A percentile compares a stretch with the other conserved stretches of the same genome.
Conservation (phyloP, 2,797 vertebrate species). For the Spinus pinus region DNA sequence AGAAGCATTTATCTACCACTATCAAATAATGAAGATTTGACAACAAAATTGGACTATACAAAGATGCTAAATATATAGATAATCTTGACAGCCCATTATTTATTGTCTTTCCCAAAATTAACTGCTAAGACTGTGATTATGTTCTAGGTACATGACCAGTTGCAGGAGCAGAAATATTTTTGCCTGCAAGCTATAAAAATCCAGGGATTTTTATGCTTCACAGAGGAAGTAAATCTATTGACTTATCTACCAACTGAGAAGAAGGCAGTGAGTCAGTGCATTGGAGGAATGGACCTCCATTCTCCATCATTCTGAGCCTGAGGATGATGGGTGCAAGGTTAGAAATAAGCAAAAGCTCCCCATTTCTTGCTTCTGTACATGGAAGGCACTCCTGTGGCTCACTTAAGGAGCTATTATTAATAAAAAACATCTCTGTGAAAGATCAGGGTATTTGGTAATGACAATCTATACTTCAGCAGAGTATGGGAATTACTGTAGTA, state of each 20-base stretch:
- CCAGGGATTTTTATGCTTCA: background rate
- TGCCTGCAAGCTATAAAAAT: background rate
- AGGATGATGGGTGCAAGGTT: background rate
- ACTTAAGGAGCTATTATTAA: background rate
- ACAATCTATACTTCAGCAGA: background rate
- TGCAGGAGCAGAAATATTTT: background rate
- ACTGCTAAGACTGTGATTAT: background rate
- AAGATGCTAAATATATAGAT: constrained; percentile 17
- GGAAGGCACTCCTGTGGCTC: background rate
- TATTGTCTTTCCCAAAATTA: constrained; percentile 5
- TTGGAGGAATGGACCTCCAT: background rate
- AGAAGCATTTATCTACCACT: background rate
- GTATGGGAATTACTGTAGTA: background rate
- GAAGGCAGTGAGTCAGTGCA: background rate
- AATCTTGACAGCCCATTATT: background rate
- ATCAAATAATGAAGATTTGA: background rate
- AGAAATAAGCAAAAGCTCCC: background rate
- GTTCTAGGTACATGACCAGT: background rate
- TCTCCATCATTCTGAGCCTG: background rate
- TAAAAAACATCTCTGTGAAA: background rate
- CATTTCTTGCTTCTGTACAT: background rate
- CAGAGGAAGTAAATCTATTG: background rate
- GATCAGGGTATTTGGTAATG: background rate
- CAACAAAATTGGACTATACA: background rate
- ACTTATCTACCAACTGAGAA: background rate